Evolutionary conservation across 2,113 vertebrate species (phyloP).

Genomic region (Stegostoma tigrinum): DNA sequence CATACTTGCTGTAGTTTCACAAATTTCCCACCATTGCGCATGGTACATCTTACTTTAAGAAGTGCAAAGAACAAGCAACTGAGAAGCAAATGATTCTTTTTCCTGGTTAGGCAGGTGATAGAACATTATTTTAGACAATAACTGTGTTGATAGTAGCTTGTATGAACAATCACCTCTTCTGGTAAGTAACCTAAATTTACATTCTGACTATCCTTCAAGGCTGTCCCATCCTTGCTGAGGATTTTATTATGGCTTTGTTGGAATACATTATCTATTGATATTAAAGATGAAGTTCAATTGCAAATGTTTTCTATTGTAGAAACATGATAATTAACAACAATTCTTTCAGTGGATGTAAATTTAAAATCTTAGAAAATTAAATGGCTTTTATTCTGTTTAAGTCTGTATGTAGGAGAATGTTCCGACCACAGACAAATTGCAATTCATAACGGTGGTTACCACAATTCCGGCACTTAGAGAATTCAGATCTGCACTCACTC

Average conservation of each 20-base stretch:
- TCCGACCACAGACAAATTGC: too few species aligned
- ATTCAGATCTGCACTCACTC: background rate
- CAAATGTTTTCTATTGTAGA: background rate
- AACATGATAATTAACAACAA: background rate
- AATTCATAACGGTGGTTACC: background rate
- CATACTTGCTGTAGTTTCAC: too few species aligned
- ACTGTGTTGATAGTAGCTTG: background rate
- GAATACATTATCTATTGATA: background rate
- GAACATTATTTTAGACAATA: background rate
- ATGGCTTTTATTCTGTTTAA: background rate
- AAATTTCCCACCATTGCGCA: too few species aligned
- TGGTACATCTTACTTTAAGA: background rate
- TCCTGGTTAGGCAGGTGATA: background rate
- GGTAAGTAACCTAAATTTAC: background rate
- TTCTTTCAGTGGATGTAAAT: background rate
- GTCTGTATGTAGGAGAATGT: background rate
- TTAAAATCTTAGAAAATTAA: background rate
- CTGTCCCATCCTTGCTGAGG: background rate
- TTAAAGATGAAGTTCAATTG: background rate
- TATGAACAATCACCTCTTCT: background rate
- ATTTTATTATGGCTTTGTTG: background rate
- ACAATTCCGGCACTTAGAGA: background rate
- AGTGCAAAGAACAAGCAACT: background rate
- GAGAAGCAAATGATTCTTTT: background rate
- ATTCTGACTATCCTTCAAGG: background rate